phyloP scores from a whole-genome alignment of 2,797 vertebrate species.

The Bradypodion pumilum region DNA sequence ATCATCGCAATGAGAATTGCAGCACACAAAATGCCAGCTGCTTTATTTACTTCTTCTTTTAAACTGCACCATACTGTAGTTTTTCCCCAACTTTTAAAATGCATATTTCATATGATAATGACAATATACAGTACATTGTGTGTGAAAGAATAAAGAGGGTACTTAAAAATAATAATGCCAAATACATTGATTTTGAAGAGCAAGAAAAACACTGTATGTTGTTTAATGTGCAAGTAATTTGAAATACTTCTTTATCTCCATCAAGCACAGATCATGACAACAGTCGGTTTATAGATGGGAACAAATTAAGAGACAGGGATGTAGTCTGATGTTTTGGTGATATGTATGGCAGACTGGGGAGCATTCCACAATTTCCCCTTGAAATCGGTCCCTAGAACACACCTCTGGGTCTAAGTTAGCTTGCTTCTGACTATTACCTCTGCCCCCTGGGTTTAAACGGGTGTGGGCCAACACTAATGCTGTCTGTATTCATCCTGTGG shows the following conservation, averaged over 20 bases:
- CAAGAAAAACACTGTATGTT: background rate
- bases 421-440: too few species aligned
- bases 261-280: background rate
- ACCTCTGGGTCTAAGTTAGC: too few species aligned
- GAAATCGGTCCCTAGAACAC: too few species aligned
- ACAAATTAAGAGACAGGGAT: background rate
- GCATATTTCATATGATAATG: background rate
- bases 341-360: background rate
- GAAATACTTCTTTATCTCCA: background rate
- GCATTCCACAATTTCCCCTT: too few species aligned
- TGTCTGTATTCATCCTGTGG: too few species aligned
- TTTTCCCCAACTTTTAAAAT: background rate
- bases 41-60: constrained; percentile 30
- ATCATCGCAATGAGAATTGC: constrained; percentile 39
- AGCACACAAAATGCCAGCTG: constrained; percentile 49
- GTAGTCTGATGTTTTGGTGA: background rate
- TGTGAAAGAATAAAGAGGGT: background rate
- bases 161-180: background rate
- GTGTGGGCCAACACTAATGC: too few species aligned
- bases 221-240: background rate
- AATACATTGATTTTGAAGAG: background rate
- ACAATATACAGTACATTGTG: background rate
- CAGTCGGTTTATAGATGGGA: accelerated
- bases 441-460: too few species aligned
- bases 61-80: constrained; percentile 21